Percentiles rank a stretch among this genome's conserved stretches.
Conservation (phyloP, 2,888 invertebrate genomes). For the Tanytarsus gracilentus region DNA sequence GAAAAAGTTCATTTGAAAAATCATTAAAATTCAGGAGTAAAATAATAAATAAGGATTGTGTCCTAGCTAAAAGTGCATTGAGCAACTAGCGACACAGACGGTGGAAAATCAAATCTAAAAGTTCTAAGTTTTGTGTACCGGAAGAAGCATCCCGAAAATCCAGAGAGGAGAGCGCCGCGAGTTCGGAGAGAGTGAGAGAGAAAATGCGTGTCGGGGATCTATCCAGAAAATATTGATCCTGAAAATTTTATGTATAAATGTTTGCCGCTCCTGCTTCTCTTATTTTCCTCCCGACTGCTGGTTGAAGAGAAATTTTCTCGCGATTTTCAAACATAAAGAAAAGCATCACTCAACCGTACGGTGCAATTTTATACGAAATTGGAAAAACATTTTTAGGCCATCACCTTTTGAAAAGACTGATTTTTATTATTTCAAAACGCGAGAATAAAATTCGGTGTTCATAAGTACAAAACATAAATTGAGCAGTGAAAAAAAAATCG, state of each 20-base stretch:
- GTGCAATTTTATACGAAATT: neutral
- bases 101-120: neutral
- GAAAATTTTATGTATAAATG: neutral
- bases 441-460: neutral
- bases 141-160: neutral
- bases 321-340: too few relatives aligned
- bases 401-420: too few relatives aligned
- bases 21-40: neutral
- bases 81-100: neutral
- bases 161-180: neutral
- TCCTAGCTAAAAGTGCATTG: neutral
- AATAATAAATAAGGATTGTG: neutral
- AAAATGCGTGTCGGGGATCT: conserved; percentile 1
- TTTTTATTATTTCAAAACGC: neutral
- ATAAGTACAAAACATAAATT: conserved; percentile 13
- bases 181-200: conserved; percentile 11
- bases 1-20: neutral
- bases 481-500: neutral
- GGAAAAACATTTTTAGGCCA: too few relatives aligned
- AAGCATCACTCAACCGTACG: neutral
- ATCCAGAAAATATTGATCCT: conserved; percentile 15
- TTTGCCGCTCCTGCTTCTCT: conserved; percentile 2
- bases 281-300: neutral
- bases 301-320: neutral
- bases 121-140: neutral